These are phyloP conservation scores for Oncorhynchus clarkii DNA, from an alignment of 2,113 vertebrate species.

Conservation along the genomic window DNA sequence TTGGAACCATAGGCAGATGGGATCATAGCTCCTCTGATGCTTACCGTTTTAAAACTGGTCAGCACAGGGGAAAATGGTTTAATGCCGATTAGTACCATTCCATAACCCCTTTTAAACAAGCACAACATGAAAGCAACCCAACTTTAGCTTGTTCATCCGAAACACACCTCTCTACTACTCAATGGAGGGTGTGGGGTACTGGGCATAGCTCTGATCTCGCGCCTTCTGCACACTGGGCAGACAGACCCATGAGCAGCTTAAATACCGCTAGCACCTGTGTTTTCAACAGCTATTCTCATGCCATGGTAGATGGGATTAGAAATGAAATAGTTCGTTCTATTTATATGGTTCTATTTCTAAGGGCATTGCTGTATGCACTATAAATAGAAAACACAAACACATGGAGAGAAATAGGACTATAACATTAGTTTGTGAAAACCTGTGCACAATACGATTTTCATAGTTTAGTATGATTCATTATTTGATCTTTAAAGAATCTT, in stretches of 20 bases:
- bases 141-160: slow-evolving; percentile 42
- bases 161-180: slow-evolving; percentile 14
- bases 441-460: too few relatives aligned
- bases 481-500: too few relatives aligned
- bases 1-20: slow-evolving; percentile 79
- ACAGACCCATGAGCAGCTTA: slow-evolving; percentile 71
- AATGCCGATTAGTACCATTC: slow-evolving; percentile 74
- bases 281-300: slow-evolving; percentile 68
- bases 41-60: slow-evolving; percentile 69
- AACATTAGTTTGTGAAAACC: too few relatives aligned
- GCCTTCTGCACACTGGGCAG: slow-evolving; percentile 69
- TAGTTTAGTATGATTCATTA: too few relatives aligned
- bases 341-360: too few relatives aligned
- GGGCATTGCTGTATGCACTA: slow-evolving; percentile 25
- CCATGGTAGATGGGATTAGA: slow-evolving; percentile 41
- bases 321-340: not conserved
- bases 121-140: slow-evolving; percentile 70
- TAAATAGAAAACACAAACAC: not conserved
- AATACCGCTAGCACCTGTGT: slow-evolving; percentile 70
- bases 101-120: slow-evolving; percentile 69
- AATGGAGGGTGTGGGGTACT: slow-evolving; percentile 30
- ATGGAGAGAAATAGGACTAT: too few relatives aligned
- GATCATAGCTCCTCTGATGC: slow-evolving; percentile 75
- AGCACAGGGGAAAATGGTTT: slow-evolving; percentile 66
- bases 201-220: slow-evolving; percentile 68